Percentiles rank a stretch among this genome's conserved stretches.
Evolutionary conservation across 2,888 invertebrate species (phyloP).

Genomic region (Archaeoteleia sp.): DNA sequence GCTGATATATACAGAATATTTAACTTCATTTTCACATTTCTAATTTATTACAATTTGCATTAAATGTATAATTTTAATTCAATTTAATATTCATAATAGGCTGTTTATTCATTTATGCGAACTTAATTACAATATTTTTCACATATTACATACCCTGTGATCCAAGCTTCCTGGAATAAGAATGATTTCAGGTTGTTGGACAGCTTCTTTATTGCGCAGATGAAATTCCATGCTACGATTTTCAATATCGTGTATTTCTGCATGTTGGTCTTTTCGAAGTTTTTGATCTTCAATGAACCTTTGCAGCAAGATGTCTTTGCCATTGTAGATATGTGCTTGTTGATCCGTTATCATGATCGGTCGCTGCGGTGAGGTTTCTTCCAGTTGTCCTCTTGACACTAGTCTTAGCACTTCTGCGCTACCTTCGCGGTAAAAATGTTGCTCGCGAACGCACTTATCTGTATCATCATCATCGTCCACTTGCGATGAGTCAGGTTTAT

Average conservation of each 20-base stretch:
- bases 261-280: constrained; percentile 61
- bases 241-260: constrained; percentile 61
- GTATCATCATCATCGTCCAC: constrained; percentile 59
- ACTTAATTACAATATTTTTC: too few relatives aligned
- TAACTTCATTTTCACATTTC: too few relatives aligned
- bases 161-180: constrained; percentile 54
- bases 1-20: too few relatives aligned
- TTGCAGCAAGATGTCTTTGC: constrained; percentile 89
- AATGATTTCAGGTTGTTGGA: constrained; percentile 64
- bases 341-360: constrained; percentile 75
- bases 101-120: too few relatives aligned
- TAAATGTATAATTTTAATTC: too few relatives aligned
- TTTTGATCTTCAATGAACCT: constrained; percentile 87
- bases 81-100: too few relatives aligned
- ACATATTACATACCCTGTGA: constrained; percentile 41
- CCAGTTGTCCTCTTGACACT: constrained; percentile 83
- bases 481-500: constrained; percentile 58
- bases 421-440: constrained; percentile 88
- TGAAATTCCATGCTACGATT: constrained; percentile 66
- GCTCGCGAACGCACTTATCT: constrained; percentile 77
- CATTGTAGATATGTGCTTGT: constrained; percentile 75
- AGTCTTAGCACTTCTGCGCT: constrained; percentile 89
- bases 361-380: constrained; percentile 77
- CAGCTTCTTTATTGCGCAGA: constrained; percentile 59
- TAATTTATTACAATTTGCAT: too few relatives aligned